A percentile compares a stretch with the other conserved stretches of the same genome.
Evolutionary conservation across 2,113 vertebrate genomes (phyloP).

Genomic region (Muntiacus muntjak): DNA sequence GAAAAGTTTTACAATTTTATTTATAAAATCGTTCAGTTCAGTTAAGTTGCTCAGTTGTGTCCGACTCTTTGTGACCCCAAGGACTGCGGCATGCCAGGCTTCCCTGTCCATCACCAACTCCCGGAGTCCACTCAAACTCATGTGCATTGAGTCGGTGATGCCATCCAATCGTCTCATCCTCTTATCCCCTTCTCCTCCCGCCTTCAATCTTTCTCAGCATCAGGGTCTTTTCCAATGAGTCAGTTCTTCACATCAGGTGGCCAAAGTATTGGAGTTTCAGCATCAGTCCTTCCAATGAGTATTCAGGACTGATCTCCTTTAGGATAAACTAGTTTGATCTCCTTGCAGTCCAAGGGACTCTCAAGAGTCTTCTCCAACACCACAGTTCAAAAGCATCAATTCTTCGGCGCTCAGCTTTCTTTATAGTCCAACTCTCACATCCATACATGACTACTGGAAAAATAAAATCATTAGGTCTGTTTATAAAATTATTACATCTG

Average conservation of each 20-base stretch:
- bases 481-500: not conserved
- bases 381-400: not conserved
- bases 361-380: not conserved
- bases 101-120: not conserved
- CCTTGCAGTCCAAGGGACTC: not conserved
- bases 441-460: not conserved
- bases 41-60: not conserved
- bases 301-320: not conserved
- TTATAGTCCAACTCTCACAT: not conserved
- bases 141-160: not conserved
- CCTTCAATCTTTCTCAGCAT: not conserved
- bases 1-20: not conserved
- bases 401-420: not conserved
- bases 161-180: not conserved
- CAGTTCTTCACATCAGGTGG: not conserved
- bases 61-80: not conserved
- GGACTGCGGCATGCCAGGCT: not conserved
- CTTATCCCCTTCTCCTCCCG: fast-evolving
- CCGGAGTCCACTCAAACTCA: not conserved
- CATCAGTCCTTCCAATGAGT: not conserved
- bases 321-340: not conserved
- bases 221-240: not conserved
- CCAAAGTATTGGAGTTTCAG: not conserved
- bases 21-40: not conserved
- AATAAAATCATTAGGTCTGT: not conserved